Evolutionary conservation across 2,888 invertebrate species (phyloP).

Genomic region (Ganaspis brasiliensis): DNA sequence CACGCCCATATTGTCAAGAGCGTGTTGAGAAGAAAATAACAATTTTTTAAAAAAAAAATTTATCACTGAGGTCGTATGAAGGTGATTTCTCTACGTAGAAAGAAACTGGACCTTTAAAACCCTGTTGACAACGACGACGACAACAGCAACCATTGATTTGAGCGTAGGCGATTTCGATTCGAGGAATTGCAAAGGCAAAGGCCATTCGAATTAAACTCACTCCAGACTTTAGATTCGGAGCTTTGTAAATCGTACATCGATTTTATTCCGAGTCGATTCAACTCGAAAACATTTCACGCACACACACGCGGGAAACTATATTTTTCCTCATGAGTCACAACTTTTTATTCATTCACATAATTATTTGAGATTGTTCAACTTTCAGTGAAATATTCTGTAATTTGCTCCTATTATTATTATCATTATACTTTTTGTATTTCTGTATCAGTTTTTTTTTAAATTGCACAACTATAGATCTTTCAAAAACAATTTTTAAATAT

Average conservation of each 20-base stretch:
- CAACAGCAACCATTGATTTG: conserved; percentile 26
- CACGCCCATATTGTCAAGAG: not conserved
- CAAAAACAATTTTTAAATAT: no score
- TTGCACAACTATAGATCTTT: no score
- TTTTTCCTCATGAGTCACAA: no score
- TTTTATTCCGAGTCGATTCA: not conserved
- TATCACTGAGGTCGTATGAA: conserved; percentile 1
- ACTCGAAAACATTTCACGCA: no score
- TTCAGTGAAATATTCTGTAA: no score
- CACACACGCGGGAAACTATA: no score
- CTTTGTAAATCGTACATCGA: not conserved
- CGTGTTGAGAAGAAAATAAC: conserved; percentile 1
- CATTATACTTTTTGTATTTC: no score
- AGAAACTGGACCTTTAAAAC: conserved; percentile 16
- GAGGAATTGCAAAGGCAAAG: conserved; percentile 21
- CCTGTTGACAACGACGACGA: not conserved
- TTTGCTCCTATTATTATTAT: no score
- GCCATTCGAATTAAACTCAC: conserved; percentile 33
- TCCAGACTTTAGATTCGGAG: not conserved
- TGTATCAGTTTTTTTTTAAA: no score
- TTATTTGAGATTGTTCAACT: no score
- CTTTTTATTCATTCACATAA: no score
- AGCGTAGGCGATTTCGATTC: conserved; percentile 36
- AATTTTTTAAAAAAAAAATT: conserved; percentile 3
- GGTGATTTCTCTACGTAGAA: conserved; percentile 6